phyloP scores from a whole-genome alignment of 1,140 invertebrate genomes.

The Drosophila arawakana region DNA sequence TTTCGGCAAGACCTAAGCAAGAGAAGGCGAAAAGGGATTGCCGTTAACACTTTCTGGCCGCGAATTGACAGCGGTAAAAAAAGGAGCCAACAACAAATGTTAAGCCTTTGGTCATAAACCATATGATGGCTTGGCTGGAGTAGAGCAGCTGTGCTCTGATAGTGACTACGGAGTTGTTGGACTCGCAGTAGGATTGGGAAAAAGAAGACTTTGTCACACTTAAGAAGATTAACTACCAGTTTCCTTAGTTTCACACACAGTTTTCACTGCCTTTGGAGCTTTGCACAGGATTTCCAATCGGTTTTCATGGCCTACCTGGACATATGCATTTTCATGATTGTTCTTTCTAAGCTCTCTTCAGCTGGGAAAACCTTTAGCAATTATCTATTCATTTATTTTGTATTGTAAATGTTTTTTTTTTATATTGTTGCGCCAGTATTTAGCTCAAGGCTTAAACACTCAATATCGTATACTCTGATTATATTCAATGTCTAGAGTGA shows the following conservation, averaged over 20 bases:
- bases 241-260: slow-evolving; percentile 49
- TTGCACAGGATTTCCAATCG: slow-evolving; percentile 35
- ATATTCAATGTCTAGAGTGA: background rate
- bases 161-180: slow-evolving; percentile 4
- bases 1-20: too few relatives aligned
- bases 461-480: background rate
- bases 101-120: slow-evolving; percentile 19
- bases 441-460: background rate
- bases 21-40: too few relatives aligned
- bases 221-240: slow-evolving; percentile 73
- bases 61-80: background rate
- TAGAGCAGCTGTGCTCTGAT: slow-evolving; percentile 52
- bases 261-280: slow-evolving; percentile 16
- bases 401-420: background rate
- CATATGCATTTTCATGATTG: slow-evolving; percentile 10
- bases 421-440: background rate
- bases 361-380: background rate
- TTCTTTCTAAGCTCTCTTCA: background rate
- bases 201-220: slow-evolving; percentile 40
- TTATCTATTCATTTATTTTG: too few relatives aligned
- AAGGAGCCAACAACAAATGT: slow-evolving; percentile 1
- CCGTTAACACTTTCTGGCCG: background rate
- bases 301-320: slow-evolving; percentile 46
- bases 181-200: slow-evolving; percentile 1
- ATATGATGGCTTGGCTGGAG: slow-evolving; percentile 25